Evolutionary conservation across 2,113 vertebrate genomes (phyloP).

Genomic region (Xyliphius kryptos): DNA sequence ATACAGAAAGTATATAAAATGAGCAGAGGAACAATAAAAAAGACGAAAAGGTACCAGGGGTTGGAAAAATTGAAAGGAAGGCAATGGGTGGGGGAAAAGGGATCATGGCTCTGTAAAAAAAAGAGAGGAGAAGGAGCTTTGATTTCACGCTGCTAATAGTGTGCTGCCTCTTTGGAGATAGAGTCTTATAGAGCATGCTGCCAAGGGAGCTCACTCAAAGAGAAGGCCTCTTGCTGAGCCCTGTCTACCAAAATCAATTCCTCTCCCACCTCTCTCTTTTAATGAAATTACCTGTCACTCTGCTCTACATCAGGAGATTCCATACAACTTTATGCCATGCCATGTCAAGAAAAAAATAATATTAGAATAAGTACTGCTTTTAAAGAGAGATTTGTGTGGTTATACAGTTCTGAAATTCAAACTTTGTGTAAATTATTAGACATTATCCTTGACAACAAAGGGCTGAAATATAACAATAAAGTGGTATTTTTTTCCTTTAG

Average conservation of each 20-base stretch:
- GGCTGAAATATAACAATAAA: too few relatives aligned
- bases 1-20: constrained; percentile 12
- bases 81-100: constrained; percentile 29
- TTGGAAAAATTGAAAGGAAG: constrained; percentile 2
- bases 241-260: constrained; percentile 3
- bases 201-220: constrained; percentile 25
- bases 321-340: constrained; percentile 1
- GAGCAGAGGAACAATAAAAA: background rate
- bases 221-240: constrained; percentile 12
- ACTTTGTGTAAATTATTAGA: background rate
- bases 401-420: constrained; percentile 1
- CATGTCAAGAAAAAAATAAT: background rate
- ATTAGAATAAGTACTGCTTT: background rate
- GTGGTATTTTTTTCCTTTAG: too few relatives aligned
- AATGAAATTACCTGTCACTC: constrained; percentile 12
- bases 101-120: constrained; percentile 23
- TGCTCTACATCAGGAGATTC: constrained; percentile 5
- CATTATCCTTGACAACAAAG: background rate
- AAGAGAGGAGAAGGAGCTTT: constrained; percentile 34
- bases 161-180: constrained; percentile 40
- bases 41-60: constrained; percentile 1
- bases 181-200: constrained; percentile 23
- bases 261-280: constrained; percentile 14
- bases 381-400: background rate
- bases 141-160: constrained; percentile 37